Base-by-base conservation (phyloP, 1,140 invertebrate genomes). In the Ridgeia piscesae region DNA sequence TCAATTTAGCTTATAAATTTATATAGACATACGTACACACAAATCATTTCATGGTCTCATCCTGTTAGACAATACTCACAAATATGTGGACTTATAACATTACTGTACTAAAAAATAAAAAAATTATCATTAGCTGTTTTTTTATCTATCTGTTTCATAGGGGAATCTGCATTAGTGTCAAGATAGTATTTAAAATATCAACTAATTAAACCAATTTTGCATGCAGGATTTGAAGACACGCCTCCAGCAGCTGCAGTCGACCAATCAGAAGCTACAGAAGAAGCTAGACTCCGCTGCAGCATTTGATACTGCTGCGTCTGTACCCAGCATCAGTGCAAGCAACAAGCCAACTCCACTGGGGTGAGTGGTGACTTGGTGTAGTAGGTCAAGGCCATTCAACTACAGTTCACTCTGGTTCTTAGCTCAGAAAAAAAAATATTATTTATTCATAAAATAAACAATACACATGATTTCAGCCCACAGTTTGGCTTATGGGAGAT, bases 161-260 rank as follows among this genome's bases (percentile, higher is more conserved):
- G n/a, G n/a, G n/a, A n/a, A n/a, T n/a, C n/a, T n/a, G n/a, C n/a
- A n/a, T n/a, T n/a, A n/a, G n/a, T n/a, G n/a, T n/a, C n/a, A n/a
- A n/a, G n/a, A n/a, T 14, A n/a, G 11, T 33, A 77, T 92, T 48
- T 33, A 6, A 33, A 89, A 34, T 89, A 14, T 89, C 34, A 33
- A 6, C 14, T 91, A 34, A 14, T 27, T 48, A n/a, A n/a, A n/a
- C n/a, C n/a, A n/a, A n/a, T 50, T 92, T 93, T 21, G 91, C 89
- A 92, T 93, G 6, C 93, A 95, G 94, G 94, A 94, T 88, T 89
- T 95, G 58, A 94, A 95, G 89, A 93, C 92, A 1, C 94, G 93
- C 35, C 42, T 95, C 31, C 93, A 91, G 6, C 92, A 94, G 50
- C 89, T 94, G 33, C 93, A 95, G 93, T 91, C 92, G 31, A 93